Base-by-base conservation (phyloP, 2,113 vertebrate species). In the Todiramphus saurophagus region DNA sequence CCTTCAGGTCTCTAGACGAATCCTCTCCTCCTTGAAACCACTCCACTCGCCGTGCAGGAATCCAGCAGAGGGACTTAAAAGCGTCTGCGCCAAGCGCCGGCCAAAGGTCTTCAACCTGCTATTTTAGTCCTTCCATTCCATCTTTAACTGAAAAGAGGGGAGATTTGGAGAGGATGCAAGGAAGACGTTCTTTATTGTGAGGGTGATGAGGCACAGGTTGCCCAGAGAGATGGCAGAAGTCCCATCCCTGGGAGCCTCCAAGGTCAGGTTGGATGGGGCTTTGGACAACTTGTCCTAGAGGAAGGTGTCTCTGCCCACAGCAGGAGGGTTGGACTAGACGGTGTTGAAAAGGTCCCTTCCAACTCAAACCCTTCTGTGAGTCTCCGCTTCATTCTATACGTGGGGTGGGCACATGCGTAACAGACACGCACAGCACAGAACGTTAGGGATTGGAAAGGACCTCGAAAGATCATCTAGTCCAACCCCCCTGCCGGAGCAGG, bases 361-460 rank as follows among this genome's bases (percentile, higher is more conserved):
- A 15, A 9, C 9, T 8, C 56, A 55, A 59, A 15, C 8, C 33
- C 9, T 28, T 30, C 44, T 5, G 37, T 16, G 25, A 56, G 14
- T 1, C 2, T 23, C 6, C 9, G 64, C 1, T 2, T 68, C 28
- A 24, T 4, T 16, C 28, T 27, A 10, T 4, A 39, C 12, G 3
- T 0, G 21, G 35, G 35, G 33, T 5, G 8, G 23, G 12, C 23
- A 25, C 12, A 18, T 24, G 31, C 16, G 0, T 30, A 24, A 0
- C 2, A 60, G 56, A 33, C 3, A 50, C 25, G 11, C 46, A 10
- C 46, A 46, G 4, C 46, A 46, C 46, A 46, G 46, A 20, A 46
- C 19, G 46, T 19, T 46, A 9, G 46, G 46, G 46, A 19, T 46
- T 5, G 46, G 46, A 46, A 46, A 19, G 46, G 46, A 46, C 18